Conservation (phyloP, 2,113 vertebrate species). For the Naja naja region DNA sequence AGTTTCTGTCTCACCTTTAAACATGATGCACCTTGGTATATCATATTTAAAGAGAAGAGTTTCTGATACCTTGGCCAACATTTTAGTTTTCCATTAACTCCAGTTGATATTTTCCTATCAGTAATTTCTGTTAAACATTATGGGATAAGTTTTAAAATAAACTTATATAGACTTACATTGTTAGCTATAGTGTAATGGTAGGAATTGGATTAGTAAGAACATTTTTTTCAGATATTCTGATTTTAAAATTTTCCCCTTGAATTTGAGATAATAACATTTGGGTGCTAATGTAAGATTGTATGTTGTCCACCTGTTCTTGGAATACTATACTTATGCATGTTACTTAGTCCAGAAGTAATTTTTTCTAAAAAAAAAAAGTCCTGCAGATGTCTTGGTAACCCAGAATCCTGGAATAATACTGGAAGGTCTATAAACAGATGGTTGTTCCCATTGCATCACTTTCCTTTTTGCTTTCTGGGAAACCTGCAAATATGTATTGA, state of each 20-base stretch:
- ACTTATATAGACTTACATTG: neutral
- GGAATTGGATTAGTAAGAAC: neutral
- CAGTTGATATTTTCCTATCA: neutral
- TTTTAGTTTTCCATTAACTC: neutral
- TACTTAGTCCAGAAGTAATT: neutral
- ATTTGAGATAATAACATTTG: neutral
- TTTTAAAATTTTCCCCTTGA: neutral
- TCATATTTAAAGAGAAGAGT: neutral
- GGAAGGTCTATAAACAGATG: neutral
- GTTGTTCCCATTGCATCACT: conserved; percentile 6
- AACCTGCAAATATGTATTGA: neutral
- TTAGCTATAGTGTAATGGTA: neutral
- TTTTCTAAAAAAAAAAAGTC: neutral
- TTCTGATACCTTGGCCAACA: neutral
- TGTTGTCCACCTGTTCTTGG: neutral
- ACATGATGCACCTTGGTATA: neutral
- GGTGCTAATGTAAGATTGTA: neutral
- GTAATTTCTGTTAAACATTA: neutral
- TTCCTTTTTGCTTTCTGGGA: conserved; percentile 57
- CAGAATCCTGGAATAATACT: conserved; percentile 36
- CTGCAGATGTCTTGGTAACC: neutral
- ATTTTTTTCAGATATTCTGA: neutral
- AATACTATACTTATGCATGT: neutral
- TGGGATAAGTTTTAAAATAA: neutral
- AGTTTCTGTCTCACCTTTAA: neutral